Conservation (phyloP, 2,888 invertebrate species). For the Myathropa florea region DNA sequence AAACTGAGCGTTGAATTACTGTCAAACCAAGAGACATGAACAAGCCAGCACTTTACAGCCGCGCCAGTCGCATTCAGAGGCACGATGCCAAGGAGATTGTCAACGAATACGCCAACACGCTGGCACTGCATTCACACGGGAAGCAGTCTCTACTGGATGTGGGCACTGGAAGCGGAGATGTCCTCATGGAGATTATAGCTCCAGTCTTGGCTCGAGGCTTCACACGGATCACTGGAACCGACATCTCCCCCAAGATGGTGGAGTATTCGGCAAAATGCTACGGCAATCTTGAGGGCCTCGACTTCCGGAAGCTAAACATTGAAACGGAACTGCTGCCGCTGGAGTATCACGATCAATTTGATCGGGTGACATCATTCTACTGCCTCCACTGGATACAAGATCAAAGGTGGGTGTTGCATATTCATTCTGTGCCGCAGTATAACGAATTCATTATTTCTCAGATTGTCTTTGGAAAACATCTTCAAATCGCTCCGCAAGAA, state of each 20-base stretch:
- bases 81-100: constrained; percentile 85
- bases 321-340: constrained; percentile 81
- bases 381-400: constrained; percentile 90
- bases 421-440: too few relatives aligned
- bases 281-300: constrained; percentile 74
- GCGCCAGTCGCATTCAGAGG: constrained; percentile 86
- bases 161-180: constrained; percentile 88
- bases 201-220: constrained; percentile 83
- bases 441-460: constrained; percentile 76
- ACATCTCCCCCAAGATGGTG: constrained; percentile 85
- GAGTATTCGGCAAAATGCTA: constrained; percentile 84
- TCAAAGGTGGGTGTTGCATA: constrained; percentile 82
- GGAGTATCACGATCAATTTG: constrained; percentile 82
- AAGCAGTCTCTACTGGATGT: constrained; percentile 84
- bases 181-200: constrained; percentile 84
- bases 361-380: constrained; percentile 89
- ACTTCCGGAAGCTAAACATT: constrained; percentile 83
- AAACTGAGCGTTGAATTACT: not conserved
- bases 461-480: constrained; percentile 85
- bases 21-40: constrained; percentile 80
- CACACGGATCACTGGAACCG: constrained; percentile 84
- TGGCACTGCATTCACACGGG: constrained; percentile 83
- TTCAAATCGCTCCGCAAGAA: constrained; percentile 85
- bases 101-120: constrained; percentile 83
- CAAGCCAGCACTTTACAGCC: constrained; percentile 85